A percentile compares a stretch with the other conserved stretches of the same genome.
phyloP scores from a whole-genome alignment of 2,797 vertebrate species.

The Loriculus beryllinus region DNA sequence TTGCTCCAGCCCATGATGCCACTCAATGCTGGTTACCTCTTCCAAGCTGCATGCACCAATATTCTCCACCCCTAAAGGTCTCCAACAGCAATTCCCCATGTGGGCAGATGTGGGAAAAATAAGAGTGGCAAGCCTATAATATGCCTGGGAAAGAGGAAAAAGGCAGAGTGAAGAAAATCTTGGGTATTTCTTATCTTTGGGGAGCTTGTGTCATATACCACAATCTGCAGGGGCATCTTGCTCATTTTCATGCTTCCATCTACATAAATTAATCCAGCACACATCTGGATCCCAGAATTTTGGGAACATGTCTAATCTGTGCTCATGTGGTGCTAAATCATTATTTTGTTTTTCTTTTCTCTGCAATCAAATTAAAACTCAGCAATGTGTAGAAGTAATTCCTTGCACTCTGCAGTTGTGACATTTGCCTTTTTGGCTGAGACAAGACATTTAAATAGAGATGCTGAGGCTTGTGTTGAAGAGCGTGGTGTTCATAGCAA shows the following conservation, averaged over 20 bases:
- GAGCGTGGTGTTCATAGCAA: neutral
- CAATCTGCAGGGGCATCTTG: neutral
- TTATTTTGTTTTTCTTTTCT: neutral
- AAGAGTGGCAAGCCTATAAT: fast-evolving
- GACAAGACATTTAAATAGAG: neutral
- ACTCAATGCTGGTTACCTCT: neutral
- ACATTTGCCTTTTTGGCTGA: slow-evolving; percentile 6
- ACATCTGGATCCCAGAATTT: neutral
- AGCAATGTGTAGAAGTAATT: neutral
- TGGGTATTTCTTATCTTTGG: neutral
- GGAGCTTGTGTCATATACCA: neutral
- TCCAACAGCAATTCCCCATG: neutral
- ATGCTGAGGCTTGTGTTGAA: neutral
- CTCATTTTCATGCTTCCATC: neutral
- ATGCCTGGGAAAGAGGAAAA: neutral
- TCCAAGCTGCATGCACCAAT: neutral
- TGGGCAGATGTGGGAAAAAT: too few species aligned
- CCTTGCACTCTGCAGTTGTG: neutral
- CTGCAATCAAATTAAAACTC: slow-evolving; percentile 15
- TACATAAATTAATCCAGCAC: neutral
- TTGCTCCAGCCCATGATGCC: neutral
- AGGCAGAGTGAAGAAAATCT: neutral
- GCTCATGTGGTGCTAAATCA: neutral
- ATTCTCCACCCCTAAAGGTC: neutral
- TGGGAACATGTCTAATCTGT: neutral